phyloP scores from a whole-genome alignment of 1,140 invertebrate genomes.

The Cotesia chilonis region DNA sequence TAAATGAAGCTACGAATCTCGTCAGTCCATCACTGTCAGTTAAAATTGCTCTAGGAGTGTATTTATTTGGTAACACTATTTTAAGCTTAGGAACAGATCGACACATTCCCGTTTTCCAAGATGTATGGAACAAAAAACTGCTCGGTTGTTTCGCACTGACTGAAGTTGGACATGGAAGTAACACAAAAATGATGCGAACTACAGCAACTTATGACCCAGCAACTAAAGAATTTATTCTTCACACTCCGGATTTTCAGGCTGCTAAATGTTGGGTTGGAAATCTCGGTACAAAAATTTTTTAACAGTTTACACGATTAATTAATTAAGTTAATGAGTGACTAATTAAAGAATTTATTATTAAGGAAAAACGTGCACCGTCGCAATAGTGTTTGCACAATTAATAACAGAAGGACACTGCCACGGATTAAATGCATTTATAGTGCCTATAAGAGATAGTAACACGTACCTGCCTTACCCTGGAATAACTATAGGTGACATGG shows the following conservation, averaged over 20 bases:
- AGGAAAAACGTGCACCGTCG: conserved; percentile 88
- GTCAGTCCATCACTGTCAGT: conserved; percentile 76
- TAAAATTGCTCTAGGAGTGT: conserved; percentile 77
- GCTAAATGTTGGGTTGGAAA: conserved; percentile 86
- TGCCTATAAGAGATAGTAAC: conserved; percentile 78
- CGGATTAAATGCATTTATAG: conserved; percentile 83
- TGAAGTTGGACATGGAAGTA: conserved; percentile 88
- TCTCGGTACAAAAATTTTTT: conserved; percentile 60
- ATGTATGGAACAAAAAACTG: conserved; percentile 77
- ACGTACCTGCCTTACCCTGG: conserved; percentile 77
- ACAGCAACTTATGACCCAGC: conserved; percentile 80
- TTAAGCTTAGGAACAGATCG: conserved; percentile 81
- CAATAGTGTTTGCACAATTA: conserved; percentile 90
- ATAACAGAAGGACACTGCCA: conserved; percentile 78
- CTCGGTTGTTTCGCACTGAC: conserved; percentile 85
- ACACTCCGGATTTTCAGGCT: conserved; percentile 85
- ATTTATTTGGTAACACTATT: conserved; percentile 77
- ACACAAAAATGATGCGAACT: conserved; percentile 84
- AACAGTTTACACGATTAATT: background rate
- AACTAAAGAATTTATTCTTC: conserved; percentile 80
- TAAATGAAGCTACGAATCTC: conserved; percentile 75
- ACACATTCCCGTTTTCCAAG: conserved; percentile 79
- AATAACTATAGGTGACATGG: conserved; percentile 82
- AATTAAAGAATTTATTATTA: conserved; percentile 43
- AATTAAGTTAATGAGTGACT: background rate